phyloP scores from a whole-genome alignment of 2,797 vertebrate genomes.

The Lemur catta region DNA sequence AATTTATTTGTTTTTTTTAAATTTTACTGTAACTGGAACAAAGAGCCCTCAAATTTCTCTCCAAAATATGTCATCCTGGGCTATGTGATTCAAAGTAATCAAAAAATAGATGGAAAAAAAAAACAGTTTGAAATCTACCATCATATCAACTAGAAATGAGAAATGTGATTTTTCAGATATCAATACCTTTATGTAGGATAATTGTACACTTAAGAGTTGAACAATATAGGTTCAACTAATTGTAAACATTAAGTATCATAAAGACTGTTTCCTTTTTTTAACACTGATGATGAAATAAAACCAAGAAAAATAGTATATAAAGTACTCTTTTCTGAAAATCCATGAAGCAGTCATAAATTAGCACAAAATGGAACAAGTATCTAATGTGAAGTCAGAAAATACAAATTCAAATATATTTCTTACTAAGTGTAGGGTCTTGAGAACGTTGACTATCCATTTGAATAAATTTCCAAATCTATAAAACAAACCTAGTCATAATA shows the following conservation, averaged over 20 bases:
- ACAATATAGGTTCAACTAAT: not conserved
- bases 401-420: slow-evolving; percentile 23
- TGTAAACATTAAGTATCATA: not conserved
- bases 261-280: not conserved
- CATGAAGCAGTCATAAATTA: not conserved
- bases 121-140: not conserved
- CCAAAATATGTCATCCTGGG: not conserved
- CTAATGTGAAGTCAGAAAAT: slow-evolving; percentile 20
- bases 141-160: not conserved
- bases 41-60: not conserved
- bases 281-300: not conserved
- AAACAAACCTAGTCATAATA: not conserved
- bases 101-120: not conserved
- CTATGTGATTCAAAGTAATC: slow-evolving; percentile 1
- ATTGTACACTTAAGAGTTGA: not conserved
- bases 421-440: not conserved
- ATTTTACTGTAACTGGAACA: not conserved
- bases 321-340: not conserved
- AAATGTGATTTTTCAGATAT: slow-evolving; percentile 30
- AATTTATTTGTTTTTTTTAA: not conserved
- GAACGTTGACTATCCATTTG: not conserved
- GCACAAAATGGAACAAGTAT: not conserved
- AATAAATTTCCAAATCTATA: not conserved
- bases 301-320: not conserved
- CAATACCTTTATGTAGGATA: not conserved